Evolutionary conservation across 2,113 vertebrate species (phyloP), one percentile per base, ranked within the genome.

Genomic region (Centropristis striata): DNA sequence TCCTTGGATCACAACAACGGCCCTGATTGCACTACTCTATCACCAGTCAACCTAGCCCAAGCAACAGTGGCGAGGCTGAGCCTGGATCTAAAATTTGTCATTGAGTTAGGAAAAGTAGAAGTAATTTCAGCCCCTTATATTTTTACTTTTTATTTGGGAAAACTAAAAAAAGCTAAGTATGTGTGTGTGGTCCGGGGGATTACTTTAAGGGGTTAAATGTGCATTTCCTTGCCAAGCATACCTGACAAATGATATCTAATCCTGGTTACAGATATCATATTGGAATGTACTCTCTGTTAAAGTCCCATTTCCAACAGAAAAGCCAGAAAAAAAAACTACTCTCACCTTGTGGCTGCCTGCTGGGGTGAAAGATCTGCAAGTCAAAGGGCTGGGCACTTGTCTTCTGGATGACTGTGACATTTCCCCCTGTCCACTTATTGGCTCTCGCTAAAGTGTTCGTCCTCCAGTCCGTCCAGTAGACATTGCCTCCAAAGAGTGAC

Each of bases 391-490:
- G 98, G 67, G 98, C 97, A 14, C 98, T 99, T 25, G 98, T 99
- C 94, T 99, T 99, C 88, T 99, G 98, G 91, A 99, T 98, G 27
- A 99, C 98, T 1, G 96, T 99, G 85, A 99, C 98, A 84, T 99
- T 99, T 64, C 93, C 96, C 5, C 98, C 98, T 0, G 97, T 98
- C 98, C 98, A 99, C 90, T 99, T 99, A 86, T 98, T 99, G 78
- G 98, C 98, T 93, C 97, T 98, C 21, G 98, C 96, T 54, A 99
- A 92, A 2, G 98, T 99, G 67, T 99, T 99, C n/a, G 98, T 99
- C 83, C 98, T 94, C 98, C 98, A 99, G 61, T 99, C 98, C 1
- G 98, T 99, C 98, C 98, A 99, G 79, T 98, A 99, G 2, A 99
- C 97, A 39, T 96, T 97, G 80, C 98, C 98, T 78, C 98, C 98